Percentiles rank a stretch among this genome's conserved stretches.
phyloP scores from a whole-genome alignment of 64 coral and sea anemone genomes.

The Dendrophyllia cribrosa region DNA sequence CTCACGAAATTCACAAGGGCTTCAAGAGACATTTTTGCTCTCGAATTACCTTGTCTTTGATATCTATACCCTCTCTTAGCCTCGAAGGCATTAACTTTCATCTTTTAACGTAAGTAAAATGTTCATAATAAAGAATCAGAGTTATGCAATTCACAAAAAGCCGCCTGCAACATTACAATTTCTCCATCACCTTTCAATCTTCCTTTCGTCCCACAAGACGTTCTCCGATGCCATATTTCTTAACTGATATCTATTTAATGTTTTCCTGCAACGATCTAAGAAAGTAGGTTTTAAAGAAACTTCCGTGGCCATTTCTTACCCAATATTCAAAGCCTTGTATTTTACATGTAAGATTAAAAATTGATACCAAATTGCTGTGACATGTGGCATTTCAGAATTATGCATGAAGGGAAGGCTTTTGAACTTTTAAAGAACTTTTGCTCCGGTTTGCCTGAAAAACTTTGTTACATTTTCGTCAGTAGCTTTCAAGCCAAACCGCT shows the following conservation, averaged over 20 bases:
- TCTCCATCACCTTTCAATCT: neutral
- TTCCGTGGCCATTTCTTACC: conserved; percentile 16
- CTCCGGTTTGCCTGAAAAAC: neutral
- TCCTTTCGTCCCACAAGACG: neutral
- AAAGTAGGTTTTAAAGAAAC: neutral
- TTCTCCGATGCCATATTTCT: neutral
- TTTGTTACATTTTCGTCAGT: neutral
- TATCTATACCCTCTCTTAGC: neutral
- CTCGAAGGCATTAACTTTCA: neutral
- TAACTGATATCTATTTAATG: neutral
- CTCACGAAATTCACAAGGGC: conserved; percentile 6
- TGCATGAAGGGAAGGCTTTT: conserved; percentile 77
- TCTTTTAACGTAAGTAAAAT: conserved; percentile 7
- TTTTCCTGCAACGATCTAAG: neutral
- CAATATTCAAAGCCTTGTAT: conserved; percentile 52
- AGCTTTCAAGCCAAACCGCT: neutral
- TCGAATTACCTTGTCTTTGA: neutral
- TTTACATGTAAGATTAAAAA: conserved; percentile 94
- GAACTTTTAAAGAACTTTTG: conserved; percentile 50
- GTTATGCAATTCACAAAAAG: conserved; percentile 1
- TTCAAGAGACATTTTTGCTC: neutral
- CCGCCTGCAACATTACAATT: neutral
- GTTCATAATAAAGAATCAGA: conserved; percentile 3
- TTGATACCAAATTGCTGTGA: conserved; percentile 91
- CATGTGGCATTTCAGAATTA: conserved; percentile 98